Conservation (phyloP, 2,888 invertebrate genomes). For the Drosophila lacicola region DNA sequence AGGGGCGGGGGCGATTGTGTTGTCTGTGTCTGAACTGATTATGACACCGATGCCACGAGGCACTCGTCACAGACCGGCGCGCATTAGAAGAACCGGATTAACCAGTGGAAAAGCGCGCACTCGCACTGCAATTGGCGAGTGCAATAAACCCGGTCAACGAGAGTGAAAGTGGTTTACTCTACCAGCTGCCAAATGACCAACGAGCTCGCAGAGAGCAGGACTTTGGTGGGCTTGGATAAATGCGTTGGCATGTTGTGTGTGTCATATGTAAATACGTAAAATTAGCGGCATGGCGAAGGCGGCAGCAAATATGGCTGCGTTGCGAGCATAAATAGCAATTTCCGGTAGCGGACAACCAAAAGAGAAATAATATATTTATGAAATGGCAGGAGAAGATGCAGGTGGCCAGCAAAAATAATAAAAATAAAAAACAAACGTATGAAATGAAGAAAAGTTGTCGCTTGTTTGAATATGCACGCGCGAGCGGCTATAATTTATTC, state of each 20-base stretch:
- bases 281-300: constrained; percentile 1
- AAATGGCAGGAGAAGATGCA: constrained; percentile 7
- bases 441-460: constrained; percentile 52
- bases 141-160: constrained; percentile 76
- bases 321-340: constrained; percentile 68
- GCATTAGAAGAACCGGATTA: constrained; percentile 76
- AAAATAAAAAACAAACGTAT: constrained; percentile 17
- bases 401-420: constrained; percentile 17
- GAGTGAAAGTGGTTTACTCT: constrained; percentile 74
- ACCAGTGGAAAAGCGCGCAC: constrained; percentile 70
- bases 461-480: constrained; percentile 66
- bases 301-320: constrained; percentile 28
- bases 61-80: constrained; percentile 61
- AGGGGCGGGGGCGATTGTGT: constrained; percentile 12
- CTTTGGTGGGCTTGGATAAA: background rate
- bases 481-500: constrained; percentile 77
- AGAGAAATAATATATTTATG: constrained; percentile 10
- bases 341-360: constrained; percentile 53
- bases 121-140: constrained; percentile 61
- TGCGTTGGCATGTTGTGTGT: background rate
- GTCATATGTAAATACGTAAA: background rate
- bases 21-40: constrained; percentile 62
- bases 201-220: too few species aligned
- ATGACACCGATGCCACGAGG: constrained; percentile 70
- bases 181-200: constrained; percentile 48